Percentiles rank a stretch among this genome's conserved stretches.
Evolutionary conservation across 2,113 vertebrate species (phyloP).

Genomic region (Proterorhinus semilunaris): DNA sequence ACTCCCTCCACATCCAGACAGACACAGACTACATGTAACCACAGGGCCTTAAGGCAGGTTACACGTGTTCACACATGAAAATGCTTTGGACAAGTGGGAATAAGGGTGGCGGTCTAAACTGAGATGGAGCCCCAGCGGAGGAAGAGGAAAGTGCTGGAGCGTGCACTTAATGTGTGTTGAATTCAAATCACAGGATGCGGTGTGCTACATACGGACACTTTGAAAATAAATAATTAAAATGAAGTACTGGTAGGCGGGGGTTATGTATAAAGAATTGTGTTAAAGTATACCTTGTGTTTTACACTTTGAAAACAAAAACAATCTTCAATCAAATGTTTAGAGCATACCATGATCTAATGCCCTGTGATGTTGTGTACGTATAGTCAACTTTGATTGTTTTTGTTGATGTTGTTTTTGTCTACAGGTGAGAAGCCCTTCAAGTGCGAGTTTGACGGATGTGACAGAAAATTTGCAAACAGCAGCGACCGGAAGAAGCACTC

Average conservation of each 20-base stretch:
- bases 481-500: conserved; percentile 97
- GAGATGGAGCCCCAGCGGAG: conserved; percentile 29
- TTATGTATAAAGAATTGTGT: too few relatives aligned
- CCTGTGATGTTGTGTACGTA: not conserved
- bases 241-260: too few relatives aligned
- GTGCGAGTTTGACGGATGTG: conserved; percentile 96
- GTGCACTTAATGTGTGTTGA: conserved; percentile 4
- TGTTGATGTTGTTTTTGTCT: too few relatives aligned
- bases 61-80: conserved; percentile 62
- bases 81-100: conserved; percentile 49
- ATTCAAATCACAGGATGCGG: too few relatives aligned
- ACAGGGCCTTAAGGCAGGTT: conserved; percentile 54
- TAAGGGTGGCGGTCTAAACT: conserved; percentile 32
- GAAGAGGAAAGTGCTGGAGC: conserved; percentile 19
- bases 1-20: conserved; percentile 8
- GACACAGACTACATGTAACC: conserved; percentile 34
- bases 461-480: conserved; percentile 97
- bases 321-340: not conserved
- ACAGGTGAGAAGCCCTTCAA: conserved; percentile 96
- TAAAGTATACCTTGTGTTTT: too few relatives aligned
- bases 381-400: too few relatives aligned
- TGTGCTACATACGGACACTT: too few relatives aligned
- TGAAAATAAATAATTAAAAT: too few relatives aligned
- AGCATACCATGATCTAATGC: not conserved
- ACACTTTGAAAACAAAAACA: too few relatives aligned